A percentile compares a stretch with the other conserved stretches of the same genome.
These are phyloP conservation scores for Nicator chloris DNA, from an alignment of 2,113 vertebrate genomes.

Conservation along the genomic window DNA sequence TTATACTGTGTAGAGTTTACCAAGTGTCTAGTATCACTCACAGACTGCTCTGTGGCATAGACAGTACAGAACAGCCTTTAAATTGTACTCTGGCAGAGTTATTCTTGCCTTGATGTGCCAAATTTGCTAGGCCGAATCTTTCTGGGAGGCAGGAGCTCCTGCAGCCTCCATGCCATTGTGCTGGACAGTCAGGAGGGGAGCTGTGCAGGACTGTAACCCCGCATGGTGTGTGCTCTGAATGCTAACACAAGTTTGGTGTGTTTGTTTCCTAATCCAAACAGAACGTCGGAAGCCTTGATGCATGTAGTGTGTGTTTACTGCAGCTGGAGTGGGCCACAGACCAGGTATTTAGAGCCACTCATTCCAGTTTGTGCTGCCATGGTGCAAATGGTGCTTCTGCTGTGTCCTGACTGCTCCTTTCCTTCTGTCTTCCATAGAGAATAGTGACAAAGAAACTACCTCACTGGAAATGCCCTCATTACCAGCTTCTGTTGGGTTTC, in stretches of 20 bases:
- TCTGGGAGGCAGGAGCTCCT: background rate
- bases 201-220: background rate
- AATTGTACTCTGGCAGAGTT: background rate
- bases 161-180: background rate
- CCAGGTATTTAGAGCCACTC: conserved; percentile 86
- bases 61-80: background rate
- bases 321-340: conserved; percentile 95
- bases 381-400: background rate
- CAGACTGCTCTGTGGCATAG: background rate
- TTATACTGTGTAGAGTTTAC: background rate
- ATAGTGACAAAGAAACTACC: conserved; percentile 97
- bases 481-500: conserved; percentile 78
- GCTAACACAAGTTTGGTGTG: conserved; percentile 83
- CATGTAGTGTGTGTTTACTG: conserved; percentile 90
- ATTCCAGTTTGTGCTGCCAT: background rate
- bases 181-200: background rate
- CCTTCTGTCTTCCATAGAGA: conserved; percentile 62
- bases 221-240: conserved; percentile 86
- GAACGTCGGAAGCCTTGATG: conserved; percentile 97
- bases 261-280: conserved; percentile 93
- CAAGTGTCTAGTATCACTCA: background rate
- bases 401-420: conserved; percentile 8
- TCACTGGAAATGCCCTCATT: conserved; percentile 88
- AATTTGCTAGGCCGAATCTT: background rate
- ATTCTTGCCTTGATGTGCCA: background rate